Evolutionary conservation across 2,797 vertebrate genomes (phyloP).

Genomic region (Anas flavirostris): DNA sequence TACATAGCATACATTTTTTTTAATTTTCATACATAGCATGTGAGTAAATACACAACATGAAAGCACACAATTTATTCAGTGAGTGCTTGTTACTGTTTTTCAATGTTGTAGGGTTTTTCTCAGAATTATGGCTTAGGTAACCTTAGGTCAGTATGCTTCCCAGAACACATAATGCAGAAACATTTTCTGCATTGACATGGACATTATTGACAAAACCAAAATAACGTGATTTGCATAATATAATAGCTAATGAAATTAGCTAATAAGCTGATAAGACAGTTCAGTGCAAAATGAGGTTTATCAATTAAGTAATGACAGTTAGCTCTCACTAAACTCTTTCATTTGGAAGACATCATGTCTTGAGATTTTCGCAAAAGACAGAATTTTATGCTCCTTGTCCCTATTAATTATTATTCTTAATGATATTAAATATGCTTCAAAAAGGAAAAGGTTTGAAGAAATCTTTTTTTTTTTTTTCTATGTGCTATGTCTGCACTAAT

Average conservation of each 20-base stretch:
- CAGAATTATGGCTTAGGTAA: not conserved
- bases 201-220: not conserved
- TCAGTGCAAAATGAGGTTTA: not conserved
- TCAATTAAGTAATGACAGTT: not conserved
- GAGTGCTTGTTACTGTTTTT: not conserved
- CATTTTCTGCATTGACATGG: not conserved
- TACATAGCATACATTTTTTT: not conserved
- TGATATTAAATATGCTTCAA: not conserved
- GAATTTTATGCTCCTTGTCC: not conserved
- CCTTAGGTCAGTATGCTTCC: not conserved
- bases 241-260: not conserved
- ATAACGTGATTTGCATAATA: not conserved
- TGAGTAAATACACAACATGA: not conserved
- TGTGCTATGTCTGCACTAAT: not conserved
- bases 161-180: not conserved
- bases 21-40: not conserved
- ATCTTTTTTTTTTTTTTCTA: not conserved
- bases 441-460: not conserved
- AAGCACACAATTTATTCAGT: not conserved
- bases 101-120: not conserved
- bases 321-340: not conserved
- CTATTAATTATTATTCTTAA: not conserved
- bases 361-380: not conserved
- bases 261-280: not conserved
- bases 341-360: not conserved